Conservation (phyloP, 2,888 invertebrate species). For the Scaptomyza caliginosa region DNA sequence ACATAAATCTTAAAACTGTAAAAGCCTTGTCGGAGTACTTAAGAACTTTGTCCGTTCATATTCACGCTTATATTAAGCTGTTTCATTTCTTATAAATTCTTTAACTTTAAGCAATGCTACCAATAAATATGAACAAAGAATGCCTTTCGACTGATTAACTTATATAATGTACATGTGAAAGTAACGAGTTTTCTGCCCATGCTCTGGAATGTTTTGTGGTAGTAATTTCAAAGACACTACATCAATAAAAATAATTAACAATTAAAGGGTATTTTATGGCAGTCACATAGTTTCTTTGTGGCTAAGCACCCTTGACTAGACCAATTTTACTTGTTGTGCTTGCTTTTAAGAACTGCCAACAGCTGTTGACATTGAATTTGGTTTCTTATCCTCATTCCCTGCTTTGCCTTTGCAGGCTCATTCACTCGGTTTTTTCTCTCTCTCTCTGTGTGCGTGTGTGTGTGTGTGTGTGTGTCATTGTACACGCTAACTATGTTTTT, state of each 20-base stretch:
- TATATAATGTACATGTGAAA: too few species aligned
- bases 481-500: slow-evolving; percentile 22
- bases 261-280: not conserved
- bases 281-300: not conserved
- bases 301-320: slow-evolving; percentile 1
- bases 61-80: too few species aligned
- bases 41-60: too few species aligned
- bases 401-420: not conserved
- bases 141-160: too few species aligned
- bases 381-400: slow-evolving; percentile 19
- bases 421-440: not conserved
- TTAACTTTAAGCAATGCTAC: too few species aligned
- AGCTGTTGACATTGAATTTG: slow-evolving; percentile 76
- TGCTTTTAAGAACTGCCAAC: slow-evolving; percentile 59
- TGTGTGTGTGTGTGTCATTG: slow-evolving; percentile 16
- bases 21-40: too few species aligned
- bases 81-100: too few species aligned
- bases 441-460: not conserved
- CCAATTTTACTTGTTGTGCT: slow-evolving; percentile 30
- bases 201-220: too few species aligned
- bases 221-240: too few species aligned
- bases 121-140: too few species aligned
- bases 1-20: not conserved
- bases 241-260: not conserved
- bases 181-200: not conserved